Percentiles rank a stretch among this genome's conserved stretches.
Conservation (phyloP, 1,140 invertebrate species). For the Phymastichus coffea region DNA sequence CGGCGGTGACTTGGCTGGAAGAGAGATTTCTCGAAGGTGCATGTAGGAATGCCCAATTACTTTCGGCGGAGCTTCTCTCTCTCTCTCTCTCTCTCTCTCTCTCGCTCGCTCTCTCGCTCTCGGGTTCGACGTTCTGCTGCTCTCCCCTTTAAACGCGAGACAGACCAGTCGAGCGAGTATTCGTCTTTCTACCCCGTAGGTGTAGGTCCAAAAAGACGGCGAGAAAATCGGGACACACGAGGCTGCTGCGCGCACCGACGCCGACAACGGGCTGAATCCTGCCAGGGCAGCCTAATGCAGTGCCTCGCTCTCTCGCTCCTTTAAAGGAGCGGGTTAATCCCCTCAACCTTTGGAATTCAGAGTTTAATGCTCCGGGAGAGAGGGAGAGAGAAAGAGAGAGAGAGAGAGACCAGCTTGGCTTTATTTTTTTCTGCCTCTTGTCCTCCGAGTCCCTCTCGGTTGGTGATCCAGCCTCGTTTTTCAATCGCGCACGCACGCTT, state of each 20-base stretch:
- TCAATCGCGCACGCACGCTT: too few species aligned
- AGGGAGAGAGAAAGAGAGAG: too few species aligned
- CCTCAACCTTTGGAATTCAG: conserved; percentile 25
- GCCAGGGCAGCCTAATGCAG: not conserved
- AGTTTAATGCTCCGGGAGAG: conserved; percentile 25
- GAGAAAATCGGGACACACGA: conserved; percentile 27
- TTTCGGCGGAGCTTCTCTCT: too few species aligned
- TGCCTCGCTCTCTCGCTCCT: not conserved
- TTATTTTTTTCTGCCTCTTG: too few species aligned
- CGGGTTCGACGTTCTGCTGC: conserved; percentile 12
- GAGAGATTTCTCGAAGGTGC: too few species aligned
- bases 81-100: too few species aligned
- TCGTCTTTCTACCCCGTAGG: not conserved
- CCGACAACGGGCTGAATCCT: conserved; percentile 21
- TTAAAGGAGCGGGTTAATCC: too few species aligned
- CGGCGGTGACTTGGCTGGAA: too few species aligned
- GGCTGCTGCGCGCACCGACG: conserved; percentile 2
- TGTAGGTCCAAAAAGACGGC: conserved; percentile 6
- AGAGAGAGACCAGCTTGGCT: too few species aligned
- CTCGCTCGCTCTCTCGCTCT: not conserved
- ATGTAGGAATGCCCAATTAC: too few species aligned
- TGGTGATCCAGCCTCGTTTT: too few species aligned
- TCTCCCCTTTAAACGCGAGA: not conserved
- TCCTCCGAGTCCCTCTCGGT: too few species aligned
- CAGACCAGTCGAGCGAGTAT: conserved; percentile 13